These are phyloP conservation scores for Dolichotis patagonum DNA, from an alignment of 2,113 vertebrate species.

Conservation along the genomic window DNA sequence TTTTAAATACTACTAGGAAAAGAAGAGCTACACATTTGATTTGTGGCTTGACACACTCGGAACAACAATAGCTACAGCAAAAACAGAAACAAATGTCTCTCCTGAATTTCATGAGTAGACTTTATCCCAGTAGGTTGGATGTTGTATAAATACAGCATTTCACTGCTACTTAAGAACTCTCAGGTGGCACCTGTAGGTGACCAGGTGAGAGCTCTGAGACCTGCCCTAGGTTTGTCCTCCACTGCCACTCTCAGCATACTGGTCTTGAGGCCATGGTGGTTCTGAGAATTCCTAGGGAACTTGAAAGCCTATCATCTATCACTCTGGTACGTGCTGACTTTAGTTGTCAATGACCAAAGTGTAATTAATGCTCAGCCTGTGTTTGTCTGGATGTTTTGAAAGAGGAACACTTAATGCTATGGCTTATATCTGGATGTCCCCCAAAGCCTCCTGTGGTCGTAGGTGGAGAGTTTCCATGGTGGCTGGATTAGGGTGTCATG, in stretches of 20 bases:
- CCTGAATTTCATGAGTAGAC: neutral
- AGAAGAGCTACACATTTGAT: neutral
- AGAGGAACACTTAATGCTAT: neutral
- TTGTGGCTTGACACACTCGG: neutral
- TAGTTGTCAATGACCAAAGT: neutral
- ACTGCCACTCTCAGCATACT: neutral
- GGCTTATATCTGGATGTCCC: neutral
- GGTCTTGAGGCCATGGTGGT: neutral
- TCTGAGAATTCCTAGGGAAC: neutral
- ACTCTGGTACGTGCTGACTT: neutral
- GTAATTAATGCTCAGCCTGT: neutral
- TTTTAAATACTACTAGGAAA: conserved; percentile 3
- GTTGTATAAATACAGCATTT: neutral
- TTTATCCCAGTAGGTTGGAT: neutral
- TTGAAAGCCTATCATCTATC: neutral
- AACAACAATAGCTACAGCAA: neutral
- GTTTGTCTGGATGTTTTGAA: neutral
- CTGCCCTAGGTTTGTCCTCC: neutral
- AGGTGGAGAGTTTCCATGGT: neutral
- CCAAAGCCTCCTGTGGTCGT: neutral
- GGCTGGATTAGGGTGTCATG: neutral
- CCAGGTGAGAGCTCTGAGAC: neutral
- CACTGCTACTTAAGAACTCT: neutral
- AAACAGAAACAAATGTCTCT: neutral
- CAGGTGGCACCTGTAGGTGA: neutral